Evolutionary conservation across 2,888 invertebrate genomes (phyloP).

Genomic region (Azorinus chamasolen): DNA sequence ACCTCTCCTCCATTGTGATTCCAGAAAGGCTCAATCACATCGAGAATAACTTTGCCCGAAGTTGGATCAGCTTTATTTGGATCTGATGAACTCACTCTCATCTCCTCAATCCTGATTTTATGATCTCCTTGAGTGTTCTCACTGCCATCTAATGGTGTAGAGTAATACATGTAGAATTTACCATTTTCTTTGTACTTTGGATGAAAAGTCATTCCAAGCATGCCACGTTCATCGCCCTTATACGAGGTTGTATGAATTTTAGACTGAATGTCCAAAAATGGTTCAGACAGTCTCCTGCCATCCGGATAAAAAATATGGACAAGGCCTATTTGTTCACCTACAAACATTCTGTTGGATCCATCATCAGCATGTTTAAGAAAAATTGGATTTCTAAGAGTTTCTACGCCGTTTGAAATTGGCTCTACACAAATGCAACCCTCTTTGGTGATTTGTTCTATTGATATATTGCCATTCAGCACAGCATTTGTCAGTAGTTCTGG

Average conservation of each 20-base stretch:
- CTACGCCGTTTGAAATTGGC: constrained; percentile 40
- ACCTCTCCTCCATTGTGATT: constrained; percentile 86
- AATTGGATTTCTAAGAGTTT: constrained; percentile 74
- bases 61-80: constrained; percentile 70
- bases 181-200: constrained; percentile 79
- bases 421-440: constrained; percentile 83
- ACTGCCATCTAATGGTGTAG: constrained; percentile 35
- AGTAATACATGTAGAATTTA: constrained; percentile 82
- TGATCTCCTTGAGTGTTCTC: constrained; percentile 30
- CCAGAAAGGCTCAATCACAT: constrained; percentile 79
- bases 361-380: constrained; percentile 79
- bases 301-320: constrained; percentile 75
- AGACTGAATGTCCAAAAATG: constrained; percentile 75
- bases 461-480: constrained; percentile 69
- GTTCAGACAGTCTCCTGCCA: constrained; percentile 62
- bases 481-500: constrained; percentile 78
- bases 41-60: constrained; percentile 68
- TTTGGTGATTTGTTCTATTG: constrained; percentile 57
- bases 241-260: constrained; percentile 62
- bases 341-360: constrained; percentile 78
- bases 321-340: constrained; percentile 81
- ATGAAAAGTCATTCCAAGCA: constrained; percentile 82
- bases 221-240: constrained; percentile 79
- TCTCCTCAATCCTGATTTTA: constrained; percentile 74
- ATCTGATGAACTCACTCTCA: constrained; percentile 62